Evolutionary conservation across 2,888 invertebrate genomes (phyloP).

Genomic region (Sinopyrophorus schimmeli): DNA sequence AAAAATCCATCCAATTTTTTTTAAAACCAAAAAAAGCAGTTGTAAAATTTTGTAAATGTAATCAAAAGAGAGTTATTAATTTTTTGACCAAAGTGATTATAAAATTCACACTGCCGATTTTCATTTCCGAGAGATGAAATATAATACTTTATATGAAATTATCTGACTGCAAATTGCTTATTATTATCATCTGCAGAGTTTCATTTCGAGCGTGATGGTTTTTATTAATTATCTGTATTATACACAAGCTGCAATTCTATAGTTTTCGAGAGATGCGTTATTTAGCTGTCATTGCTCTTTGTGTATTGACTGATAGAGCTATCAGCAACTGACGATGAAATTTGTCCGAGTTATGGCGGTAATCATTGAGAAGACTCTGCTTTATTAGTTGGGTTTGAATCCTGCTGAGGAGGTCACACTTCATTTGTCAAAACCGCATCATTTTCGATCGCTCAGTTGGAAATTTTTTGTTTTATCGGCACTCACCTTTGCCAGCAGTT

Average conservation of each 20-base stretch:
- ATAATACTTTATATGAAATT: no score
- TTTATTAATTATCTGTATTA: conserved; percentile 49
- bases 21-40: no score
- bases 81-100: no score
- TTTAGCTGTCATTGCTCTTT: conserved; percentile 47
- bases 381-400: conserved; percentile 50
- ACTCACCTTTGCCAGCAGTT: conserved; percentile 20
- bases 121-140: no score
- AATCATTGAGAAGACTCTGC: conserved; percentile 45
- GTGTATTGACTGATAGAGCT: conserved; percentile 52
- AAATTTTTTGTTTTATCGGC: conserved; percentile 28
- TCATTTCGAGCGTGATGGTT: conserved; percentile 21
- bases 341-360: conserved; percentile 49
- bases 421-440: conserved; percentile 53
- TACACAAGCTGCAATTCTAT: conserved; percentile 43
- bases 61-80: no score
- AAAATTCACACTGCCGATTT: no score
- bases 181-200: no score
- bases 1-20: no score
- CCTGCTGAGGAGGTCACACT: conserved; percentile 50
- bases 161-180: no score
- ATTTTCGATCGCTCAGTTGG: conserved; percentile 25
- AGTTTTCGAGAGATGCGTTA: conserved; percentile 45
- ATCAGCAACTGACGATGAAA: conserved; percentile 52
- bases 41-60: no score